A percentile compares a stretch with the other conserved stretches of the same genome.
Conservation (phyloP, 2,113 vertebrate species). For the Gymnobelideus leadbeateri region DNA sequence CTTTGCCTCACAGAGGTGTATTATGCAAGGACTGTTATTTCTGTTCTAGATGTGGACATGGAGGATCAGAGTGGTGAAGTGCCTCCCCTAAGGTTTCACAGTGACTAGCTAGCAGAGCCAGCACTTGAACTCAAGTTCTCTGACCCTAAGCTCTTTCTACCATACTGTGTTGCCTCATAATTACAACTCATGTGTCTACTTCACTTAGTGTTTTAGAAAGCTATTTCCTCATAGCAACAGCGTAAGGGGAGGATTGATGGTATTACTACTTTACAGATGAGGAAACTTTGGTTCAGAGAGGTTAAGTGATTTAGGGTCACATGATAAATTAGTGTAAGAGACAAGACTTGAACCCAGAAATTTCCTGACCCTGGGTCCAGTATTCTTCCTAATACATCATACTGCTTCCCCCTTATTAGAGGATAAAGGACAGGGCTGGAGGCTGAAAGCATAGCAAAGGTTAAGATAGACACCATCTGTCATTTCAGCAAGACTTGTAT, state of each 20-base stretch:
- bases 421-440: constrained; percentile 27
- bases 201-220: neutral
- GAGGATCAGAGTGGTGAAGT: neutral
- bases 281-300: neutral
- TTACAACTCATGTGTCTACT: neutral
- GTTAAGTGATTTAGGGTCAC: neutral
- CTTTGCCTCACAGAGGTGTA: neutral
- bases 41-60: neutral
- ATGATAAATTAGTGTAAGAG: neutral
- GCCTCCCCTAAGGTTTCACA: neutral
- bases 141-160: neutral
- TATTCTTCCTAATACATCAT: neutral
- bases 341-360: neutral
- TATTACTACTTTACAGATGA: neutral
- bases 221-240: neutral
- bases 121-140: neutral
- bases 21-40: neutral
- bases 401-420: neutral
- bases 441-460: neutral
- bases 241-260: neutral
- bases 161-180: neutral
- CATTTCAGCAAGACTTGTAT: neutral
- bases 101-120: neutral
- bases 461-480: neutral
- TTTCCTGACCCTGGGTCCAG: neutral